Conservation (phyloP, 2,888 invertebrate species). For the Spodoptera exigua region DNA sequence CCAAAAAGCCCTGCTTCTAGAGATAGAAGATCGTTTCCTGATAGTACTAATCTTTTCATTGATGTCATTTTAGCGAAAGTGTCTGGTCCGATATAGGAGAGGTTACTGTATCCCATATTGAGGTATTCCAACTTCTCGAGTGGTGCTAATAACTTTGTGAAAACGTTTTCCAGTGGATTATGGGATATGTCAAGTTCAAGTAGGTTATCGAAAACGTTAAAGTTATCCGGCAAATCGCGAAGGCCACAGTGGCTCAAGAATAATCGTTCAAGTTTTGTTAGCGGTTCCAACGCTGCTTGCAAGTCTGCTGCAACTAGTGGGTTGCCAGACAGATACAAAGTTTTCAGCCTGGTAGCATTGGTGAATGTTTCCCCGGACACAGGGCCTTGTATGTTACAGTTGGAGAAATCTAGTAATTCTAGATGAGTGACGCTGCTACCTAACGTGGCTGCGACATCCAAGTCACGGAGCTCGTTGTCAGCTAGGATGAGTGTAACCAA, state of each 20-base stretch:
- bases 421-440: constrained; percentile 91
- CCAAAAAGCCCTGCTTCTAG: constrained; percentile 91
- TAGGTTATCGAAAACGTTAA: constrained; percentile 91
- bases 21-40: constrained; percentile 91
- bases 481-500: constrained; percentile 90
- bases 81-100: constrained; percentile 90
- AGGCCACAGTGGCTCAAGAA: constrained; percentile 92
- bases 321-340: constrained; percentile 91
- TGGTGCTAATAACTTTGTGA: constrained; percentile 91
- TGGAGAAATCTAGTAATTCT: constrained; percentile 91
- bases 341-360: constrained; percentile 91
- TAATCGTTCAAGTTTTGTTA: constrained; percentile 91
- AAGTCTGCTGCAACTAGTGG: constrained; percentile 91
- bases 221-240: constrained; percentile 90
- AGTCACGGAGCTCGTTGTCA: constrained; percentile 90
- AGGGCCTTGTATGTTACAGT: constrained; percentile 91
- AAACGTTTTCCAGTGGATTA: constrained; percentile 92
- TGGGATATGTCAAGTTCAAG: constrained; percentile 92
- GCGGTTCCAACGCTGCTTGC: constrained; percentile 90
- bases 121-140: constrained; percentile 91
- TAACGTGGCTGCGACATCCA: constrained; percentile 91
- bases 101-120: constrained; percentile 93
- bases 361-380: constrained; percentile 92
- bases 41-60: constrained; percentile 90
- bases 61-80: constrained; percentile 92